Percentiles rank a stretch among this genome's conserved stretches.
Evolutionary conservation across 2,113 vertebrate species (phyloP).

Genomic region (Dromas ardeola): DNA sequence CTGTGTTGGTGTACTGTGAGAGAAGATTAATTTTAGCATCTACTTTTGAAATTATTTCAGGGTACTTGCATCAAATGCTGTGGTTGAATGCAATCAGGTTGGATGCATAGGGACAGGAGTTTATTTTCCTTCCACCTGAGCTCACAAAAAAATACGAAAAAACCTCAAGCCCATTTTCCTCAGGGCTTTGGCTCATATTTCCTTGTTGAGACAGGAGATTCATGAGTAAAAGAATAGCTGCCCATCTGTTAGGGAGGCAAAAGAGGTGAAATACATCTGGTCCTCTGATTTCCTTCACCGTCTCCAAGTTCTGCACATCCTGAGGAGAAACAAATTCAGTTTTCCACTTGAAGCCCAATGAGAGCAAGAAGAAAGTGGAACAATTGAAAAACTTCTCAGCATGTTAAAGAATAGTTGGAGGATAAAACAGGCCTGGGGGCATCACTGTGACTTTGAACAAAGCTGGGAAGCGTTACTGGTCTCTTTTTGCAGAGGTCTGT

Average conservation of each 20-base stretch:
- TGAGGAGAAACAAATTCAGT: background rate
- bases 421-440: background rate
- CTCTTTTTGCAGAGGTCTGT: background rate
- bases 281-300: background rate
- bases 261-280: background rate
- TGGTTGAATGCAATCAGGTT: background rate
- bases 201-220: background rate
- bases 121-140: background rate
- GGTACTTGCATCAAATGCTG: background rate
- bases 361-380: background rate
- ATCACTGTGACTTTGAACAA: background rate
- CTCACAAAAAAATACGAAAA: background rate
- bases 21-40: background rate
- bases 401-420: background rate
- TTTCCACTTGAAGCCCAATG: background rate
- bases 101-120: background rate
- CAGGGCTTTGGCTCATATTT: background rate
- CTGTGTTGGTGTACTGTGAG: background rate
- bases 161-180: background rate
- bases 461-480: background rate
- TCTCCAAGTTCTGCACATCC: background rate
- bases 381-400: background rate
- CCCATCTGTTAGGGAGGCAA: slow-evolving; percentile 9
- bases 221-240: background rate
- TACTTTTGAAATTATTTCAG: background rate